A percentile compares a stretch with the other conserved stretches of the same genome.
Evolutionary conservation across 2,888 invertebrate genomes (phyloP).

Genomic region (Nomada fabriciana): DNA sequence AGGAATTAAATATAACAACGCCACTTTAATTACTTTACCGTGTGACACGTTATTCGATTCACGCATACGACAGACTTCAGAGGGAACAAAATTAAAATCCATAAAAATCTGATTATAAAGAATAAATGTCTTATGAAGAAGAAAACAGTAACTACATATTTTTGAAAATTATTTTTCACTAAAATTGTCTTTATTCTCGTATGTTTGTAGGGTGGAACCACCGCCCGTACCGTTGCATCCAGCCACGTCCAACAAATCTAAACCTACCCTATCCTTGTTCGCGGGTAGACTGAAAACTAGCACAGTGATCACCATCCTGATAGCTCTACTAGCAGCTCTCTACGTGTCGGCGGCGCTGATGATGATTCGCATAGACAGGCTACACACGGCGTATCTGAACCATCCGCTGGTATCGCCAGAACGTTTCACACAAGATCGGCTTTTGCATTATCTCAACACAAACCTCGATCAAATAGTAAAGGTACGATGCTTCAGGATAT

Average conservation of each 20-base stretch:
- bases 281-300: slow-evolving; percentile 70
- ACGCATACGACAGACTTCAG: too few species aligned
- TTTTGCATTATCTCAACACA: slow-evolving; percentile 86
- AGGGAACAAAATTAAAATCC: too few species aligned
- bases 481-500: slow-evolving; percentile 84
- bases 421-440: slow-evolving; percentile 79
- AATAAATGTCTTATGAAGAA: too few species aligned
- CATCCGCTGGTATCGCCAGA: slow-evolving; percentile 81
- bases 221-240: slow-evolving; percentile 42
- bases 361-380: slow-evolving; percentile 82
- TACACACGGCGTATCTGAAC: slow-evolving; percentile 81
- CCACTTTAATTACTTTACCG: too few species aligned
- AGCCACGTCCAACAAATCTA: slow-evolving; percentile 43
- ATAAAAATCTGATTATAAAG: too few species aligned
- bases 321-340: slow-evolving; percentile 78
- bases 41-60: too few species aligned
- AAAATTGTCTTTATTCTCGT: background rate
- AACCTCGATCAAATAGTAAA: slow-evolving; percentile 93
- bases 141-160: too few species aligned
- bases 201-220: slow-evolving; percentile 71
- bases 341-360: slow-evolving; percentile 81
- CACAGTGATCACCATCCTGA: slow-evolving; percentile 79
- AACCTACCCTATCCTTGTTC: slow-evolving; percentile 47
- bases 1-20: too few species aligned
- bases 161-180: too few species aligned